Evolutionary conservation across 1,140 invertebrate genomes (phyloP), one percentile per base, ranked within the genome.

Genomic region (Periplaneta americana): DNA sequence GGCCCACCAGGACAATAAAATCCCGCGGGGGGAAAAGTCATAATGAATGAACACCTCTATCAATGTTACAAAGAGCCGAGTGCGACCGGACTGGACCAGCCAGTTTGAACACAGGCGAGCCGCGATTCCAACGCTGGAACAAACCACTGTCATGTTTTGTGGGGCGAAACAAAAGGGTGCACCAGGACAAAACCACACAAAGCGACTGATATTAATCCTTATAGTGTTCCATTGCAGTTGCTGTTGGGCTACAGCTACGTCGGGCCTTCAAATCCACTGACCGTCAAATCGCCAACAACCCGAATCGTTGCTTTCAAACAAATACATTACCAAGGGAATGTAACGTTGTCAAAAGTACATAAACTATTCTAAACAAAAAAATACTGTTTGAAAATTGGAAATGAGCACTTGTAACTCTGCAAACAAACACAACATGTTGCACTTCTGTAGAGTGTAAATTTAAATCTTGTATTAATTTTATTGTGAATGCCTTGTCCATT

Each of bases 71-170:
- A 66, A 57, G 39, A 66, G 79, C 79, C 8, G 15, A 17, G 76
- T 34, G 35, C 2, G 74, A 28, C 74, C 28, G 76, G 33, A 13
- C 22, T 36, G 13, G 22, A 9, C 35, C 31, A 34, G 34, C 35
- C 76, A 22, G 76, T 36, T 28, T 78, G 76, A 37, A 66, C 48
- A 8, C 35, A 28, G 74, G 74, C 32, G 22, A 32, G 74, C 74
- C 33, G 74, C 74, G 74, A 75, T 75, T 8, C 33, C 8, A 75
- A 2, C 8, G 74, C 74, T 75, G 74, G 35, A 28, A 77, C 76
- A 77, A n/a, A 78, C 76, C 76, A 32, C 79, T 80, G 79, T 80
- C 79, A 80, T 80, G 79, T 80, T 80, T 80, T 80, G 79, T 80
- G 48, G 1, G 28, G 79, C 79, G 79, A 80, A 80, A 80, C 48